These are phyloP conservation scores for Capreolus pygargus DNA, from an alignment of 2,113 vertebrate species.

Conservation along the genomic window DNA sequence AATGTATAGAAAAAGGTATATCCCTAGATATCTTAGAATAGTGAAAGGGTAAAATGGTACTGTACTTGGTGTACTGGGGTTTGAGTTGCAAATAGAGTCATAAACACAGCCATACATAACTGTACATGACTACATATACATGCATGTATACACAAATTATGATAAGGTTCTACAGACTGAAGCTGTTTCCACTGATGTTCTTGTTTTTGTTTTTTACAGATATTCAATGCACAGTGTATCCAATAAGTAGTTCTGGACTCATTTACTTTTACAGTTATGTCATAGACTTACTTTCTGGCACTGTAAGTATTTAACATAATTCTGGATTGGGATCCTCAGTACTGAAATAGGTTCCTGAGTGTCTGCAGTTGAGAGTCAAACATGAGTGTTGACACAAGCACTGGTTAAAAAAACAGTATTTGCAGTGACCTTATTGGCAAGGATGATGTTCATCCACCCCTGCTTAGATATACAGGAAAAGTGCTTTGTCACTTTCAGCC, in stretches of 20 bases:
- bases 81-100: not conserved
- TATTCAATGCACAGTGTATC: slow-evolving; percentile 83
- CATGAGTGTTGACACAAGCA: not conserved
- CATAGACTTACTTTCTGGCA: slow-evolving; percentile 91
- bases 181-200: not conserved
- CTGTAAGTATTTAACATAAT: slow-evolving; percentile 81
- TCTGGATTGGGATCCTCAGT: not conserved
- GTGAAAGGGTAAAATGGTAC: not conserved
- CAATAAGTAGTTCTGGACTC: slow-evolving; percentile 81
- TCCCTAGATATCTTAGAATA: not conserved
- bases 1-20: not conserved
- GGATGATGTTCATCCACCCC: not conserved
- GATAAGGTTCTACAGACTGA: not conserved
- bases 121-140: not conserved
- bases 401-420: not conserved
- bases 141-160: not conserved
- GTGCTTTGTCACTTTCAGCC: not conserved
- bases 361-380: not conserved
- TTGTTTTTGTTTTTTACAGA: slow-evolving; percentile 78
- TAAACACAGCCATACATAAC: not conserved
- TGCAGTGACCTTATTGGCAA: not conserved
- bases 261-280: slow-evolving; percentile 90
- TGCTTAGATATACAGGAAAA: not conserved
- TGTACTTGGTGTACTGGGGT: not conserved
- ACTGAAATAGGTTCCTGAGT: not conserved